These are phyloP conservation scores for Bos taurus DNA, from an alignment of 2,113 vertebrate genomes.

Conservation along the genomic window DNA sequence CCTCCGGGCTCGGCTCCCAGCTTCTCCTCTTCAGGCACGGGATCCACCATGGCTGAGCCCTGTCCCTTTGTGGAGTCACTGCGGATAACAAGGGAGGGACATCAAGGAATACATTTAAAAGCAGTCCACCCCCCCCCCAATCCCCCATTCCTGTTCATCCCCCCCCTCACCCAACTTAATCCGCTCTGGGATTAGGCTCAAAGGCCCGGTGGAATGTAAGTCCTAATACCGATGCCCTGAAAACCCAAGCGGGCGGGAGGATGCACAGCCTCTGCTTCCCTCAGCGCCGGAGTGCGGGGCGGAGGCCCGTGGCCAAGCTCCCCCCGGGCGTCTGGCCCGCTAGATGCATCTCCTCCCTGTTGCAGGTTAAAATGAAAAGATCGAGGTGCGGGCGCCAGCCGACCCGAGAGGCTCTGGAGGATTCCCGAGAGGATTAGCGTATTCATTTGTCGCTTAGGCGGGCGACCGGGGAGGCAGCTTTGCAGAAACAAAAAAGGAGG, in stretches of 20 bases:
- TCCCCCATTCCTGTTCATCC: not conserved
- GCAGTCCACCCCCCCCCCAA: not conserved
- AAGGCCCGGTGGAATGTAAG: conserved; percentile 20
- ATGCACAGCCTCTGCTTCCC: not conserved
- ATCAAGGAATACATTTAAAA: conserved; percentile 4
- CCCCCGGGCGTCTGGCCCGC: not conserved
- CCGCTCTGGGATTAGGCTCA: conserved; percentile 41
- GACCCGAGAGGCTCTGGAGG: conserved; percentile 23
- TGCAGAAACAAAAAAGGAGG: conserved; percentile 41
- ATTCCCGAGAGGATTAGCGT: conserved; percentile 62
- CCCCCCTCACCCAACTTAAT: conserved; percentile 27
- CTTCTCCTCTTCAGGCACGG: conserved; percentile 69
- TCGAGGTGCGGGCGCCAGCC: not conserved
- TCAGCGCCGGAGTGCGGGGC: not conserved
- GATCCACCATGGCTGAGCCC: conserved; percentile 74
- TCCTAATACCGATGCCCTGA: conserved; percentile 15
- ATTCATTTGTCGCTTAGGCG: conserved; percentile 64
- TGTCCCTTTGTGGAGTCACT: conserved; percentile 37
- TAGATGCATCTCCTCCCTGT: not conserved
- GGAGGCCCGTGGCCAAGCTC: not conserved
- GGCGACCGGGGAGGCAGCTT: conserved; percentile 28
- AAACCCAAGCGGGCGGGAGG: not conserved
- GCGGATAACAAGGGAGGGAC: not conserved
- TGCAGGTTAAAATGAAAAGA: conserved; percentile 31
- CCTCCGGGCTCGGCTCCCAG: conserved; percentile 20